Evolutionary conservation across 2,797 vertebrate species (phyloP), one percentile per base, ranked within the genome.

Genomic region (Corythornis leucogaster): DNA sequence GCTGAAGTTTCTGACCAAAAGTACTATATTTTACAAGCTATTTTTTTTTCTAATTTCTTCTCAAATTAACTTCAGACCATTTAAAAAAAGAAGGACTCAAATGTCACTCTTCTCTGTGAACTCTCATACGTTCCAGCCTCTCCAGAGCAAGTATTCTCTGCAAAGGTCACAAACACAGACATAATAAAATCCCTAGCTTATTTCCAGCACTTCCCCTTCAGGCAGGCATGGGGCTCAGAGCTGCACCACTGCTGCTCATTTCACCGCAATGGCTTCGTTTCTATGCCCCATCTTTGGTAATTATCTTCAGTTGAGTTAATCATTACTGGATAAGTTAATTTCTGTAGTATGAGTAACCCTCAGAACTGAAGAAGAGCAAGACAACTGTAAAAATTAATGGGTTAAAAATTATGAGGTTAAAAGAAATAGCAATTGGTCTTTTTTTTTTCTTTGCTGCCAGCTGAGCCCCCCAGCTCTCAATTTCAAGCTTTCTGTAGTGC

Each of bases 101-200:
- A 73, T 53, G 80, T 57, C 63, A 89, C 22, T 92, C 89, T 95
- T 75, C 30, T 78, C 64, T 62, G 43, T 78, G 85, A 90, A 66
- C 35, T 89, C 79, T 79, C 73, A 69, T 62, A 46, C n/a, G 43
- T 42, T 57, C 48, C 74, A 92, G 21, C 55, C 89, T 83, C 55
- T 75, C 85, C 55, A 66, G n/a, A 80, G 12, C 48, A 75, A 87
- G 43, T 22, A 71, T 73, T 85, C 55, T 73, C 53, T 3, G 10
- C 67, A 89, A 90, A 88, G 70, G 59, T 75, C 80, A 91, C 3
- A n/a, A 80, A 42, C 8, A 91, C 35, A 80, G 21, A 51, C n/a
- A 53, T 66, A 43, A 76, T 42, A 78, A 89, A 89, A 87, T n/a
- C 12, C 19, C 61, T 45, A 66, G n/a, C 50, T 73, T 61, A 73